These are phyloP conservation scores for Heliconius ismenius DNA, from an alignment of 2,888 invertebrate genomes.

Conservation along the genomic window DNA sequence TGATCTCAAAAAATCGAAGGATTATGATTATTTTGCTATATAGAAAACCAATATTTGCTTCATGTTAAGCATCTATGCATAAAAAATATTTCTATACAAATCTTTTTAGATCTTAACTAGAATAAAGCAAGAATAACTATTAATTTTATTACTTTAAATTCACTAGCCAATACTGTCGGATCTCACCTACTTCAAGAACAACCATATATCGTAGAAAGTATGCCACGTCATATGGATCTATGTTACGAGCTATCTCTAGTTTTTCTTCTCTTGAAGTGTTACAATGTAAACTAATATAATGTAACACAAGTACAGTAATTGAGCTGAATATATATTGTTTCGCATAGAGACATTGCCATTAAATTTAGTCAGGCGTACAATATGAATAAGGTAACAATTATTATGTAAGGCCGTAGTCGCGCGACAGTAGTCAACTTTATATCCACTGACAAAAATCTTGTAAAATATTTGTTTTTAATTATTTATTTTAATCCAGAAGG, in stretches of 20 bases:
- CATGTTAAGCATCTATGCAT: too few species aligned
- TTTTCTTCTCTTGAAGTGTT: neutral
- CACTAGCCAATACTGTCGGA: constrained; percentile 19
- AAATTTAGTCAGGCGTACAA: neutral
- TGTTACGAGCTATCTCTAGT: constrained; percentile 21
- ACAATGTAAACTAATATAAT: neutral
- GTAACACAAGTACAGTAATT: neutral
- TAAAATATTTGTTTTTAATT: too few species aligned
- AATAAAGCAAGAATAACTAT: neutral
- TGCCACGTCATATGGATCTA: constrained; percentile 23
- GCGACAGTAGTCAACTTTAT: too few species aligned
- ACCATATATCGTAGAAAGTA: constrained; percentile 30
- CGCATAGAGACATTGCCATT: neutral
- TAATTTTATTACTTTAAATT: constrained; percentile 24
- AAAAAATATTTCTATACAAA: too few species aligned
- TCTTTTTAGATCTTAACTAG: too few species aligned
- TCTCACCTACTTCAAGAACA: constrained; percentile 25
- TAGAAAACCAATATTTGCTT: too few species aligned
- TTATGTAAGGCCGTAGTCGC: neutral
- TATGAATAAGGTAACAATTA: neutral
- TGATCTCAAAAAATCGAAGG: too few species aligned
- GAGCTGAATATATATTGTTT: neutral
- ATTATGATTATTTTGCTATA: too few species aligned
- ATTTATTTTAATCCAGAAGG: too few species aligned
- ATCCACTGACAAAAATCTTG: too few species aligned